phyloP scores from a whole-genome alignment of 2,888 invertebrate genomes.

The Archaeoteleia sp. region DNA sequence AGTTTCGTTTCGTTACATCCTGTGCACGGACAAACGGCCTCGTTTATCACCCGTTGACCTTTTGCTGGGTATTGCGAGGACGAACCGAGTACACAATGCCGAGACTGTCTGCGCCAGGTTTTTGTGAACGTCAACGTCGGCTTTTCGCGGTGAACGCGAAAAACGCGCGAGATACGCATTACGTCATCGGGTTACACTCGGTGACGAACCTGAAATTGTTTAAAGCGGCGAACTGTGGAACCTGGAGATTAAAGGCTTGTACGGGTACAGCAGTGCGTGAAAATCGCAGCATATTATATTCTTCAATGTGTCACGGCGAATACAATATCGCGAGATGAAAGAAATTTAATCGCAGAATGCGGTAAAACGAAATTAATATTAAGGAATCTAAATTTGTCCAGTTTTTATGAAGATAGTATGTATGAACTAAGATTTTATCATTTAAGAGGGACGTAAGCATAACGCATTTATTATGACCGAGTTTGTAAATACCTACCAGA shows the following conservation, averaged over 20 bases:
- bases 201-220: constrained; percentile 13
- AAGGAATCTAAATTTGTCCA: no score
- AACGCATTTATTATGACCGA: no score
- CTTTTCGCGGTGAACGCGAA: constrained; percentile 30
- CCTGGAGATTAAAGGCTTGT: constrained; percentile 10
- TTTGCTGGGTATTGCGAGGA: constrained; percentile 52
- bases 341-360: constrained; percentile 2
- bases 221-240: constrained; percentile 4
- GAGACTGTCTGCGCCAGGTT: constrained; percentile 59
- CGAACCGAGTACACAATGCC: constrained; percentile 38
- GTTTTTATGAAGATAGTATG: no score
- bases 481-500: constrained; percentile 23
- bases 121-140: constrained; percentile 52
- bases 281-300: constrained; percentile 10
- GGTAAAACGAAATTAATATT: constrained; percentile 1
- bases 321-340: background rate
- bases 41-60: constrained; percentile 64
- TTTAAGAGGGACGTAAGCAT: no score
- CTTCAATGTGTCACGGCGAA: background rate
- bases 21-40: constrained; percentile 60
- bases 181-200: constrained; percentile 10
- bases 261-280: background rate
- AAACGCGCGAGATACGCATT: constrained; percentile 26
- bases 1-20: constrained; percentile 65
- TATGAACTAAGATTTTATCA: no score